A percentile compares a stretch with the other conserved stretches of the same genome.
These are phyloP conservation scores for Octonoba sinensis DNA, from an alignment of 2,888 invertebrate species.

Conservation along the genomic window DNA sequence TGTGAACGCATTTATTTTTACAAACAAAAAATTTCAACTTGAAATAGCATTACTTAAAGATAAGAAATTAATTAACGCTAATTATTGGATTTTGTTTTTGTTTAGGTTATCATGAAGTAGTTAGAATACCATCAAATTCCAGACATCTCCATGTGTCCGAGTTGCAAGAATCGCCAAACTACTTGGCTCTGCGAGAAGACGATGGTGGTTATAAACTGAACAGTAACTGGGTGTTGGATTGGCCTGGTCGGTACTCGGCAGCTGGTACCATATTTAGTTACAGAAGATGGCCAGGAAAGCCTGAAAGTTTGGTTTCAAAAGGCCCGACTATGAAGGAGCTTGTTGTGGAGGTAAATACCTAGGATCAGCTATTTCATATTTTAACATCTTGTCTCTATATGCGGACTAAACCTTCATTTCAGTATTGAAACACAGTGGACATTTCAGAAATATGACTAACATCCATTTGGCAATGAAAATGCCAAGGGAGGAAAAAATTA, in stretches of 20 bases:
- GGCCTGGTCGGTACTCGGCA: slow-evolving; percentile 58
- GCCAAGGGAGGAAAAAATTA: too few species aligned
- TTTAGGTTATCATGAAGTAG: slow-evolving; percentile 58
- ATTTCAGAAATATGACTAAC: too few species aligned
- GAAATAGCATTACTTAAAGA: too few species aligned
- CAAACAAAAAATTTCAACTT: too few species aligned
- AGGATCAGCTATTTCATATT: too few species aligned
- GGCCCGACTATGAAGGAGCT: slow-evolving; percentile 48
- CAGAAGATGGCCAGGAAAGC: slow-evolving; percentile 48
- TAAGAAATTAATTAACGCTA: too few species aligned
- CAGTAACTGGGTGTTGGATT: slow-evolving; percentile 55
- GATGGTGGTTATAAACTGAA: slow-evolving; percentile 23
- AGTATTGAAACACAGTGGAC: too few species aligned
- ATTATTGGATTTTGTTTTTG: background rate
- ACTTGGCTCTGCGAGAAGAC: slow-evolving; percentile 41
- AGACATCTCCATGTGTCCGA: slow-evolving; percentile 54
- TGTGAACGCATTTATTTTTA: too few species aligned
- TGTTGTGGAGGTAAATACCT: slow-evolving; percentile 36
- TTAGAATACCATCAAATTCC: slow-evolving; percentile 45
- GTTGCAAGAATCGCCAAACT: slow-evolving; percentile 32
- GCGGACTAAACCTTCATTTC: too few species aligned
- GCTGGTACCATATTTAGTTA: slow-evolving; percentile 57
- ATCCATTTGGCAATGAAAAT: too few species aligned
- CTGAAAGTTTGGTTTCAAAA: slow-evolving; percentile 41
- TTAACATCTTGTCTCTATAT: too few species aligned